Base-by-base conservation (phyloP, 2,797 vertebrate genomes). In the Lacerta bilineata region DNA sequence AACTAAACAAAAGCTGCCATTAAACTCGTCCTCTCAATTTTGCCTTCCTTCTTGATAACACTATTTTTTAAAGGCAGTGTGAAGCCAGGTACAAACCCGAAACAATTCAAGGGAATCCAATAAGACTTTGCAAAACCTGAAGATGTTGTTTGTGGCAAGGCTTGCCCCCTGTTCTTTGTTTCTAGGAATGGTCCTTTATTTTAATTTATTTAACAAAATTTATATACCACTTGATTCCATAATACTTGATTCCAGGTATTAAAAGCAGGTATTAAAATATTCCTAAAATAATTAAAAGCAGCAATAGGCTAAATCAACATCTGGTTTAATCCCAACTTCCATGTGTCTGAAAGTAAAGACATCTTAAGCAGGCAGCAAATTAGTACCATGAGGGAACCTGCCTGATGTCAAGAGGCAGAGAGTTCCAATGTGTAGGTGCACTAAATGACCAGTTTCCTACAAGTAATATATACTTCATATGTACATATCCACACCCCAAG, bases 1-100 rank as follows among this genome's bases (percentile, higher is more conserved):
- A 46, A 83, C 18, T 81, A 88, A 91, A 79, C 10, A 90, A 92
- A 90, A 33, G 25, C 18, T 88, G 5, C 9, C 79, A 61, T 87
- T 72, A 18, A 76, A 9, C 1, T 4, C 0, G 0, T 11, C 25
- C 3, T 29, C 36, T 41, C 33, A 55, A 18, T 82, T 68, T 71
- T 41, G 39, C 61, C n/a, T 20, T 74, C 68, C 4, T 71, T 88
- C 61, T 59, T 71, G 41, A 64, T 61, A 77, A 69, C 41, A 75
- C 55, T 18, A 17, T 75, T 76, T 82, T 55, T 59, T 43, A 23
- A 8, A 69, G 25, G 68, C 0, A 66, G 64, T 3, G 80, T 33
- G 69, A 55, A 86, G 64, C 1, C 75, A 0, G 36, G 13, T 1
- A 61, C 25, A 75, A 85, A 84, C 80, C 86, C 82, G 25, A 36